phyloP scores from a whole-genome alignment of 2,113 vertebrate species.

The Apodemus sylvaticus region DNA sequence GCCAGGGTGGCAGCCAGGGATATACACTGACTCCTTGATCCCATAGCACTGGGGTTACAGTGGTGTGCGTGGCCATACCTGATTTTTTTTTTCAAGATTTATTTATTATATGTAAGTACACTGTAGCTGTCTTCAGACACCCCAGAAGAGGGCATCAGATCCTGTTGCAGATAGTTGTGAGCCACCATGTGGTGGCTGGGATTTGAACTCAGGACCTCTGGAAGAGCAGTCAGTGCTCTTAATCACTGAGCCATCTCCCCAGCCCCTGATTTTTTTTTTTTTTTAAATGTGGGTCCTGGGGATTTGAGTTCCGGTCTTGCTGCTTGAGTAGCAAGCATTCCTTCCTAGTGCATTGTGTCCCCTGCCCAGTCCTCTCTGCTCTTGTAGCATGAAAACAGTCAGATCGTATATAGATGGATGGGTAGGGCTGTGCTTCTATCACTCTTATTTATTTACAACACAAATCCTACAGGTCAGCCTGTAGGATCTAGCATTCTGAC shows the following conservation, averaged over 20 bases:
- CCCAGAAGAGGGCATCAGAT: no score
- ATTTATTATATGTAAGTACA: no score
- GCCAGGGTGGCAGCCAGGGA: neutral
- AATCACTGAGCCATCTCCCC: no score
- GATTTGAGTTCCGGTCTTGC: no score
- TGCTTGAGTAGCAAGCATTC: neutral
- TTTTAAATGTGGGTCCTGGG: neutral
- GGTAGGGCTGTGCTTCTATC: neutral
- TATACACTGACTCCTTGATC: neutral
- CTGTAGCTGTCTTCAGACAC: no score
- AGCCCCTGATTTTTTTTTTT: neutral
- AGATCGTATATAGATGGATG: neutral
- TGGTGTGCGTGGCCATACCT: neutral
- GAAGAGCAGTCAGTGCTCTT: no score
- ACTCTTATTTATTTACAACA: neutral
- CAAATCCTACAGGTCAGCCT: neutral
- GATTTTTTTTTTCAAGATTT: neutral
- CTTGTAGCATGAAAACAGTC: neutral
- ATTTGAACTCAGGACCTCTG: no score
- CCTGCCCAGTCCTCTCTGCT: neutral
- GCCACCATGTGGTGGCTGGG: no score
- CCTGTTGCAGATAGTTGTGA: no score
- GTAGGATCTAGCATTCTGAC: neutral
- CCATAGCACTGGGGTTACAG: neutral
- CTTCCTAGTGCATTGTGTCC: no score